Evolutionary conservation across 64 coral and sea anemone species (phyloP), one percentile per base, ranked within the genome.

Genomic region (Stichodactyla helianthus): DNA sequence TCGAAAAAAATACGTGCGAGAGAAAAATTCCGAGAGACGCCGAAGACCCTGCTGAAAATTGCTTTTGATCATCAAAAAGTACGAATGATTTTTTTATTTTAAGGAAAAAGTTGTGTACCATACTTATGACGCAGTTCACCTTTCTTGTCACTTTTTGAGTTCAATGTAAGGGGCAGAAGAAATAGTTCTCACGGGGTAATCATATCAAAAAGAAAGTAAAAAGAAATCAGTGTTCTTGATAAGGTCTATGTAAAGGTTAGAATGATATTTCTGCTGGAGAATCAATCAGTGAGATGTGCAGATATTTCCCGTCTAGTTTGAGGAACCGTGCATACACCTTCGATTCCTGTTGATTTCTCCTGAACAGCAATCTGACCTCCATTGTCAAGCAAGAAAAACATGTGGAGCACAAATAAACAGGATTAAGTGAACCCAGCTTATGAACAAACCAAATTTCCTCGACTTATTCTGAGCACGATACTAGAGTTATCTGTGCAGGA

Each of bases 161-260:
- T 13, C 68, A 35, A 74, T 27, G 23, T 27, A 9, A 31, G 68
- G 26, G 68, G 25, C 4, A 74, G 68, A 74, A 31, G 25, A 74
- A 74, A 74, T 74, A 74, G 9, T 74, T 74, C 26, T 74, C n/a
- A 35, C 7, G 10, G 25, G 68, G 68, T 23, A 74, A 74, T 74
- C 68, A 31, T 74, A 74, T 74, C 25, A 74, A 74, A 74, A 31
- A 74, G 1, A 74, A 31, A 74, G 10, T 9, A 74, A 74, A 74
- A 74, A 28, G 68, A 74, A 74, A 31, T 35, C 68, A 35, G 12
- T 74, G 68, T 3, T 44, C 68, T 74, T 74, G 68, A 74, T 74
- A 74, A 74, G 5, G 68, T 74, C 25, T 26, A 74, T 74, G 7
- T 74, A 74, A 74, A 74, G 68, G 25, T 74, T 74, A 74, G 68